Conservation (phyloP, 2,113 vertebrate genomes). For the Sinocyclocheilus rhinocerous region DNA sequence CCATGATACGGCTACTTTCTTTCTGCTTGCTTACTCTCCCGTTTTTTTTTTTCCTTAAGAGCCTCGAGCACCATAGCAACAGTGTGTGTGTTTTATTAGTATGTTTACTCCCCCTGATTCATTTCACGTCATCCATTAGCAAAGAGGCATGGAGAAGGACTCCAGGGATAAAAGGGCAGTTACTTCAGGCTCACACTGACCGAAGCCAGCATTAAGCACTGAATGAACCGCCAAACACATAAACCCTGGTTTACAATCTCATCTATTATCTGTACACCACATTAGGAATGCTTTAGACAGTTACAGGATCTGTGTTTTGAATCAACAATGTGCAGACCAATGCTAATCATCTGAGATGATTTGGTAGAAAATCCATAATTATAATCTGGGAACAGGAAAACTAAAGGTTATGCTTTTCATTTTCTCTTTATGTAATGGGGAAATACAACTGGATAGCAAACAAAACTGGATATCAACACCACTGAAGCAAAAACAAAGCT, state of each 20-base stretch:
- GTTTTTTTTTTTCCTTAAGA: neutral
- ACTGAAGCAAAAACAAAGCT: neutral
- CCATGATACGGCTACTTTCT: neutral
- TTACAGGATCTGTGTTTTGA: neutral
- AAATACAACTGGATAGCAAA: neutral
- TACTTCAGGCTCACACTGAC: slow-evolving; percentile 31
- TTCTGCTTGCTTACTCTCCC: neutral
- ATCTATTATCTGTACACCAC: slow-evolving; percentile 10
- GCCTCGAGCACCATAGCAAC: slow-evolving; percentile 28
- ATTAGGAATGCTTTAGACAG: neutral
- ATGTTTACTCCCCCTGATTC: slow-evolving; percentile 28
- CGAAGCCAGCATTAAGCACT: slow-evolving; percentile 20
- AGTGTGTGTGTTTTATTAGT: slow-evolving; percentile 30
- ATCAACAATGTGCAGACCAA: neutral
- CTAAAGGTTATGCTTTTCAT: neutral
- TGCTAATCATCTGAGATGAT: neutral
- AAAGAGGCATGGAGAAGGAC: slow-evolving; percentile 24
- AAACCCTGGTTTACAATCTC: neutral
- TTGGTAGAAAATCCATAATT: neutral
- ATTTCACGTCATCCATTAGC: slow-evolving; percentile 29
- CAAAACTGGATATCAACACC: neutral
- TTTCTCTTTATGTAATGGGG: neutral
- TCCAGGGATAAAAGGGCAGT: slow-evolving; percentile 35
- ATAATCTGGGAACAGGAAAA: neutral
- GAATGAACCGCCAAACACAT: slow-evolving; percentile 10